Base-by-base conservation (phyloP, 2,113 vertebrate genomes). In the Stegastes partitus region DNA sequence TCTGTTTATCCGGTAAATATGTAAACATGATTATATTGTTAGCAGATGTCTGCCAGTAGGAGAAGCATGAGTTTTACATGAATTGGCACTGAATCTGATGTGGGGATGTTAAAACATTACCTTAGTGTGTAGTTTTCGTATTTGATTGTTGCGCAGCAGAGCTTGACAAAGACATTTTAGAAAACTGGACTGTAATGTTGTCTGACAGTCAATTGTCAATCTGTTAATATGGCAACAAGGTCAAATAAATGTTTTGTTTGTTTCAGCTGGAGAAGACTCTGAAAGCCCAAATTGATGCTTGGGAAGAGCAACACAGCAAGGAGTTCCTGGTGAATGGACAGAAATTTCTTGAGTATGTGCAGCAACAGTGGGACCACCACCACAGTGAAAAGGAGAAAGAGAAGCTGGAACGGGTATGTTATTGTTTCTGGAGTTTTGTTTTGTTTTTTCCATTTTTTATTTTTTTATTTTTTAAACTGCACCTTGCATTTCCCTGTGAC, bases 191-290 rank as follows among this genome's bases (percentile, higher is more conserved):
- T 61, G 31, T 9, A 12, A 42, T 39, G 37, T 39, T 5, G 37
- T 42, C 39, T 42, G 12, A 42, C 39, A 42, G 11, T 31, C 39
- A 42, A 15, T 3, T 15, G 39, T 15, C 39, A 16, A 16, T 44
- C 19, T 74, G 19, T 44, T 21, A 7, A 26, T 19, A 31, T 42
- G 15, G 5, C 18, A 47, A 44, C 10, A 10, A 11, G 6, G n/a
- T 23, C 3, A 42, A 54, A 47, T 42, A 0, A 1, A 2, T 57
- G 15, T 28, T 65, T 18, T 23, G 11, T 42, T 58, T 68, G 0
- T 34, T 58, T 49, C 84, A 99, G 98, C 84, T 99, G 92, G 97
- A 99, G 90, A 97, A 97, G 59, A 94, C 90, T 84, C 86, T 99
- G 86, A 96, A 95, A 82, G 80, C 34, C 31, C 95, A 92, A 28